phyloP scores from a whole-genome alignment of 2,113 vertebrate genomes.

The Stigmatopora argus region DNA sequence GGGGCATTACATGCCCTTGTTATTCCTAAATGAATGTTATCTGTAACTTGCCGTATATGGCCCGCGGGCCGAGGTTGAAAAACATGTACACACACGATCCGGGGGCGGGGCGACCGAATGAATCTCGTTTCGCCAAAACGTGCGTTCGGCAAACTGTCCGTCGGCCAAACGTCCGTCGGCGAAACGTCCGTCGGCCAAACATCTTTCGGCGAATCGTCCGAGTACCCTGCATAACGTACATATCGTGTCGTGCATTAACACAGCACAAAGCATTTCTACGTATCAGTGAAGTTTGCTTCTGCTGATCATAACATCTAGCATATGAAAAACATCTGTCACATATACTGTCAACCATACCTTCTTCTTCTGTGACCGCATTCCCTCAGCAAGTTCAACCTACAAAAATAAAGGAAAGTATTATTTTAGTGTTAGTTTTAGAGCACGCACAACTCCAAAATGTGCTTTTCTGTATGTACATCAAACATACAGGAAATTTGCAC shows the following conservation, averaged over 20 bases:
- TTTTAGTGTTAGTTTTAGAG: background rate
- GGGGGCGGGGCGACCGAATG: too few relatives aligned
- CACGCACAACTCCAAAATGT: background rate
- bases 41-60: too few relatives aligned
- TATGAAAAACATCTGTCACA: background rate
- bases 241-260: background rate
- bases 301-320: slow-evolving; percentile 5
- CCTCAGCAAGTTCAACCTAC: background rate
- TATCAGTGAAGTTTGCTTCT: background rate
- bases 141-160: too few relatives aligned
- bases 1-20: too few relatives aligned
- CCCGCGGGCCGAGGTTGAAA: too few relatives aligned
- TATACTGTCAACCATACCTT: background rate
- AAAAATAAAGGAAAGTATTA: background rate
- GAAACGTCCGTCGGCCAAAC: too few relatives aligned
- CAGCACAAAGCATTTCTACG: background rate
- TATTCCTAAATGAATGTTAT: too few relatives aligned
- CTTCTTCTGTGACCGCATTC: slow-evolving; percentile 11
- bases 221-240: background rate
- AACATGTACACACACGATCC: too few relatives aligned
- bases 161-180: too few relatives aligned
- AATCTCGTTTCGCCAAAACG: too few relatives aligned
- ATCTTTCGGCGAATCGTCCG: too few relatives aligned
- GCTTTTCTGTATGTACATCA: background rate
- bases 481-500: background rate